These are phyloP conservation scores for Chiloscyllium plagiosum DNA, from an alignment of 2,113 vertebrate species.

Conservation along the genomic window DNA sequence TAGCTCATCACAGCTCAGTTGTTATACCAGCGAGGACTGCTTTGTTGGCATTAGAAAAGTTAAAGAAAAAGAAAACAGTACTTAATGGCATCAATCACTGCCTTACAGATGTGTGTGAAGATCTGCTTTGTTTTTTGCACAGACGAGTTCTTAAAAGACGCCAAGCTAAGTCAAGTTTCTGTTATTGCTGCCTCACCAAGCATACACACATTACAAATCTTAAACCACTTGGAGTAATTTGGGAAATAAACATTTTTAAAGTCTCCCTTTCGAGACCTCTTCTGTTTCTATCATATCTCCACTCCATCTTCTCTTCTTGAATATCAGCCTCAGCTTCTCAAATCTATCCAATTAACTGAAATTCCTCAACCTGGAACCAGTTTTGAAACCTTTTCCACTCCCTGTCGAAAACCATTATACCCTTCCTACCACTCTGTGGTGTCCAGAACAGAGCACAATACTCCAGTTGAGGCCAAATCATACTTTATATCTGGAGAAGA, in stretches of 20 bases:
- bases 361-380: background rate
- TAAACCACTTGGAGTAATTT: background rate
- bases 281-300: background rate
- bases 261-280: no score
- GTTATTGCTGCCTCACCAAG: background rate
- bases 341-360: background rate
- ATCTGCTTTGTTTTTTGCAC: background rate
- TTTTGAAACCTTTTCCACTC: background rate
- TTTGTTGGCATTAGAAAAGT: constrained; percentile 5
- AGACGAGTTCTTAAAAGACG: background rate
- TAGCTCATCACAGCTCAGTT: background rate
- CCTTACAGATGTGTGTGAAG: background rate
- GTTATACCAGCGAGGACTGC: background rate
- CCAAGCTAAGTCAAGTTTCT: background rate
- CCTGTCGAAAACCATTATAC: background rate
- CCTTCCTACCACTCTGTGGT: no score
- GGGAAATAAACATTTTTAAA: background rate
- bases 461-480: background rate
- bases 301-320: background rate
- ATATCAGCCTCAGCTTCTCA: background rate
- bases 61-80: background rate
- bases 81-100: background rate
- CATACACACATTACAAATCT: background rate
- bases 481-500: background rate
- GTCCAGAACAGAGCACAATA: background rate